Percentiles rank a stretch among this genome's conserved stretches.
Evolutionary conservation across 2,888 invertebrate species (phyloP).

Genomic region (Eulithis testata): DNA sequence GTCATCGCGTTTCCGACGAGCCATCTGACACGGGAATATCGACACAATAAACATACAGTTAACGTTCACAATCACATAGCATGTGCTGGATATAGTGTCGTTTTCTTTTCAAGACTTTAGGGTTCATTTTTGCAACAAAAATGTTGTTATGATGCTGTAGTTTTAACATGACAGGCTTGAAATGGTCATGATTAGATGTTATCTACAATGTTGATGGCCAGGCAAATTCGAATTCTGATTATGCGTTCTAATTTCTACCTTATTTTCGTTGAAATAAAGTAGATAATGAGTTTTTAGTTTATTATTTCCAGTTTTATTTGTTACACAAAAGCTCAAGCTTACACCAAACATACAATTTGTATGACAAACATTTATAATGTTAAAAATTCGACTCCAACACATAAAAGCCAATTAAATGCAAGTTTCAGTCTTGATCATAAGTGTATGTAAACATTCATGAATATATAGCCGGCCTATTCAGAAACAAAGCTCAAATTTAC

Average conservation of each 20-base stretch:
- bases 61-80: constrained; percentile 25
- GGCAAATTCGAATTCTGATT: constrained; percentile 19
- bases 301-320: constrained; percentile 9
- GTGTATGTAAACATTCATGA: neutral
- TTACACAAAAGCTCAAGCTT: constrained; percentile 35
- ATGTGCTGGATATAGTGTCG: neutral
- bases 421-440: constrained; percentile 2
- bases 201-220: constrained; percentile 40
- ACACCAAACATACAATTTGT: constrained; percentile 34
- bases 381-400: constrained; percentile 17
- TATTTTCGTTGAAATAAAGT: constrained; percentile 13
- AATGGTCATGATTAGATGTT: constrained; percentile 48
- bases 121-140: constrained; percentile 39
- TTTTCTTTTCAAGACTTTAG: constrained; percentile 1
- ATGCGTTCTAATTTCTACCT: constrained; percentile 22
- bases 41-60: constrained; percentile 43
- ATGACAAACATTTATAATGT: constrained; percentile 7
- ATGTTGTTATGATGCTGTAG: constrained; percentile 59
- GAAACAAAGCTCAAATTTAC: too few species aligned
- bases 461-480: neutral
- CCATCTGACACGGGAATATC: constrained; percentile 62
- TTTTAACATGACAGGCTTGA: constrained; percentile 72
- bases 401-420: constrained; percentile 17
- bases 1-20: constrained; percentile 82
- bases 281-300: constrained; percentile 9